A percentile compares a stretch with the other conserved stretches of the same genome.
Evolutionary conservation across 2,888 invertebrate species (phyloP).

Genomic region (Hypolimnas misippus): DNA sequence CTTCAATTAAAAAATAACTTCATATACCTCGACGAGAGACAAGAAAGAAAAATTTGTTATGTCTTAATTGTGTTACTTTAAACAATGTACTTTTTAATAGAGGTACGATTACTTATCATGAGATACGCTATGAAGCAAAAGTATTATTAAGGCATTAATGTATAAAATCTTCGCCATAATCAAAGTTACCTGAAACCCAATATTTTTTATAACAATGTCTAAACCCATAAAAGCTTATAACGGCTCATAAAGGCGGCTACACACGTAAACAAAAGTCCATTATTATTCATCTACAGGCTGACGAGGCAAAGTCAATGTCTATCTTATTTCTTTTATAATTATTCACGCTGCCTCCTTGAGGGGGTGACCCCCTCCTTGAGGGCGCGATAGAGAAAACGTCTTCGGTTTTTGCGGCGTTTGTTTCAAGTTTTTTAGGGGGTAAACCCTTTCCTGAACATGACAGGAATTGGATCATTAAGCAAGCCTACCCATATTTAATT

Average conservation of each 20-base stretch:
- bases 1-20: no score
- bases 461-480: conserved; percentile 84
- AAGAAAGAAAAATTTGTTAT: no score
- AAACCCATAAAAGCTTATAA: conserved; percentile 56
- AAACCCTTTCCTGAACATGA: conserved; percentile 84
- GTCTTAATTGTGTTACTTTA: no score
- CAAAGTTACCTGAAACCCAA: conserved; percentile 20
- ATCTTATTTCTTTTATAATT: conserved; percentile 85
- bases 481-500: conserved; percentile 78
- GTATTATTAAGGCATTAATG: no score
- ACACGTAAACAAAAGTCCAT: conserved; percentile 80
- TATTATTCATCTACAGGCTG: conserved; percentile 81
- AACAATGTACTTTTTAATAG: no score
- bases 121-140: no score
- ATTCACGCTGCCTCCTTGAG: conserved; percentile 74
- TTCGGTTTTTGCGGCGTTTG: conserved; percentile 84
- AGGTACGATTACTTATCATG: no score
- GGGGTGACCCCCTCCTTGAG: conserved; percentile 52
- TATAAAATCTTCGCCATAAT: neutral
- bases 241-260: conserved; percentile 61
- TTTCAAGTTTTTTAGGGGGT: conserved; percentile 84
- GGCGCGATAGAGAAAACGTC: conserved; percentile 75
- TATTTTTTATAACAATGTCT: conserved; percentile 57
- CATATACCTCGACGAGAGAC: no score
- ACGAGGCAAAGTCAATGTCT: conserved; percentile 82